These are phyloP conservation scores for Mugil cephalus DNA, from an alignment of 2,113 vertebrate species.

Conservation along the genomic window DNA sequence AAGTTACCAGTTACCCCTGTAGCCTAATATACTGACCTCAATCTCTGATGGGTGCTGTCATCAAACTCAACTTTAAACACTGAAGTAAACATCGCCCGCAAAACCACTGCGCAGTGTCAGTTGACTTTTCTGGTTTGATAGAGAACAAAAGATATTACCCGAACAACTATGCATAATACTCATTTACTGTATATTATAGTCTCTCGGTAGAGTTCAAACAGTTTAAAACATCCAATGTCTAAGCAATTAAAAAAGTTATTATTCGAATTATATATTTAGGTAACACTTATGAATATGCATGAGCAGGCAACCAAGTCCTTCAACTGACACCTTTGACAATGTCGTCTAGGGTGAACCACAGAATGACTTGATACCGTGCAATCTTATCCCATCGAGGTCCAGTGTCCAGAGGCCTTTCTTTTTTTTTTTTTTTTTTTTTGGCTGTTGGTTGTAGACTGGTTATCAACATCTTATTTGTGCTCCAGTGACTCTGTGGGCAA, in stretches of 20 bases:
- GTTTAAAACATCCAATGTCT: neutral
- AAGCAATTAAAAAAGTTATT: neutral
- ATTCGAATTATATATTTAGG: conserved; percentile 42
- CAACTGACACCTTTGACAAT: conserved; percentile 76
- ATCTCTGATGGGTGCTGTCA: conserved; percentile 58
- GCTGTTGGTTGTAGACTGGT: conserved; percentile 58
- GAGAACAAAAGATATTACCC: neutral
- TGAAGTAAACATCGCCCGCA: conserved; percentile 12
- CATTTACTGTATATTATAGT: neutral
- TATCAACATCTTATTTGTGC: conserved; percentile 77
- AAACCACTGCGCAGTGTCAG: neutral
- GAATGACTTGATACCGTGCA: conserved; percentile 80
- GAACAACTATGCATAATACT: neutral
- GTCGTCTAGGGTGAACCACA: conserved; percentile 70
- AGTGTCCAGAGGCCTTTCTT: conserved; percentile 56
- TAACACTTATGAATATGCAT: conserved; percentile 69
- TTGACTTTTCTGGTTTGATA: neutral
- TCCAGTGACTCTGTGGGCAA: conserved; percentile 64
- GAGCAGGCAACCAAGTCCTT: conserved; percentile 62
- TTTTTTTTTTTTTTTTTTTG: conserved; percentile 57
- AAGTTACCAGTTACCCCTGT: conserved; percentile 51
- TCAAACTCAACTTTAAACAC: conserved; percentile 56
- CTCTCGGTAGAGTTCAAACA: neutral
- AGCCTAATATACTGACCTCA: conserved; percentile 45
- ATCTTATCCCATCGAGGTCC: conserved; percentile 74